phyloP scores from a whole-genome alignment of 1,140 invertebrate genomes.

The Dendroctonus valens region DNA sequence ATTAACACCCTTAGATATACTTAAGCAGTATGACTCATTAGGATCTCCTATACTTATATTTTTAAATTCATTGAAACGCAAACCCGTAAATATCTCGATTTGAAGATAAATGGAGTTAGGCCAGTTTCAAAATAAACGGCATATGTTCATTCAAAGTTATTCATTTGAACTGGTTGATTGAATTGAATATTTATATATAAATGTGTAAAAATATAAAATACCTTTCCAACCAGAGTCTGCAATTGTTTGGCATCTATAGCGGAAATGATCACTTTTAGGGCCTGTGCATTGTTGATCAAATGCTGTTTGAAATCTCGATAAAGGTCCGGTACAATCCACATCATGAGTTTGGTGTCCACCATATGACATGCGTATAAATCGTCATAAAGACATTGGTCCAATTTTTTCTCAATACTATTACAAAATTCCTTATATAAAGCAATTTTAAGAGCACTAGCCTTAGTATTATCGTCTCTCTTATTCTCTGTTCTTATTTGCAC shows the following conservation, averaged over 20 bases:
- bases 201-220: background rate
- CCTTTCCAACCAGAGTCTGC: slow-evolving; percentile 82
- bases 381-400: slow-evolving; percentile 70
- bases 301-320: slow-evolving; percentile 88
- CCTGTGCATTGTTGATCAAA: slow-evolving; percentile 79
- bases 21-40: too few relatives aligned
- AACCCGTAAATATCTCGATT: too few relatives aligned
- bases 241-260: slow-evolving; percentile 85
- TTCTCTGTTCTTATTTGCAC: slow-evolving; percentile 64
- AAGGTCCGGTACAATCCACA: slow-evolving; percentile 87
- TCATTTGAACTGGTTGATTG: background rate
- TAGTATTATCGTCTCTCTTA: slow-evolving; percentile 59
- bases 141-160: slow-evolving; percentile 3
- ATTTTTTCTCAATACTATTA: slow-evolving; percentile 73
- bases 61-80: too few relatives aligned
- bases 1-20: too few relatives aligned
- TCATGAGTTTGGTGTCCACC: slow-evolving; percentile 81
- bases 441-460: slow-evolving; percentile 73
- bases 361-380: slow-evolving; percentile 87
- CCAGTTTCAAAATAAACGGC: background rate
- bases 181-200: background rate
- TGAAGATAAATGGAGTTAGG: too few relatives aligned
- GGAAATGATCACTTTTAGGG: slow-evolving; percentile 84
- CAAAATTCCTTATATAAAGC: slow-evolving; percentile 85
- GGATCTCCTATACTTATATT: too few relatives aligned